A percentile compares a stretch with the other conserved stretches of the same genome.
phyloP scores from a whole-genome alignment of 92 coral and sea anemone species.

The Anthopleura xanthogrammica region DNA sequence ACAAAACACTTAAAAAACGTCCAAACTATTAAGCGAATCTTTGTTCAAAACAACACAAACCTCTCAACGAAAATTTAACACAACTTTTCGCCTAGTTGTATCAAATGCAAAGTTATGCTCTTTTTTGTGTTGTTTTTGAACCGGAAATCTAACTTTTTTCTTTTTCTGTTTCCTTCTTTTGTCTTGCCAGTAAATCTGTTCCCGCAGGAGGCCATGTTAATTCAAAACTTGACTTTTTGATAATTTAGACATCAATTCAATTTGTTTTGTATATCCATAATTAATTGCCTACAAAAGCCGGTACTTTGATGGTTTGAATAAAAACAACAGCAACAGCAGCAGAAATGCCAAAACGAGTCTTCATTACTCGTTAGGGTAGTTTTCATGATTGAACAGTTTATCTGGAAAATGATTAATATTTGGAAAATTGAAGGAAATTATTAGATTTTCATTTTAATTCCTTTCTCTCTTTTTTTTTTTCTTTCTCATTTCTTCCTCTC shows the following conservation, averaged over 20 bases:
- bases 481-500: too few species aligned
- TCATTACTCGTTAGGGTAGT: neutral
- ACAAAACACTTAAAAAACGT: slow-evolving; percentile 5
- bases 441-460: too few species aligned
- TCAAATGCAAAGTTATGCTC: neutral
- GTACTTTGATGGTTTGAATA: neutral
- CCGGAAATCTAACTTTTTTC: neutral
- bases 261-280: neutral
- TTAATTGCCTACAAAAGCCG: neutral
- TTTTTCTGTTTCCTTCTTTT: neutral
- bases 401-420: neutral
- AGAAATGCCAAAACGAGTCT: neutral
- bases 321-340: neutral
- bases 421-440: neutral
- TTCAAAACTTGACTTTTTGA: neutral
- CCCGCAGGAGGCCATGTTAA: slow-evolving; percentile 1
- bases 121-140: neutral
- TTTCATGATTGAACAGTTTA: neutral
- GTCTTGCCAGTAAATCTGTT: neutral
- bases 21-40: neutral
- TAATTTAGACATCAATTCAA: neutral
- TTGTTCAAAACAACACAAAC: neutral
- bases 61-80: neutral
- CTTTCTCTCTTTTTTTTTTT: too few species aligned
- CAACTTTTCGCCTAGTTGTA: too few species aligned